Evolutionary conservation across 2,888 invertebrate species (phyloP).

Genomic region (Maniola hyperantus): DNA sequence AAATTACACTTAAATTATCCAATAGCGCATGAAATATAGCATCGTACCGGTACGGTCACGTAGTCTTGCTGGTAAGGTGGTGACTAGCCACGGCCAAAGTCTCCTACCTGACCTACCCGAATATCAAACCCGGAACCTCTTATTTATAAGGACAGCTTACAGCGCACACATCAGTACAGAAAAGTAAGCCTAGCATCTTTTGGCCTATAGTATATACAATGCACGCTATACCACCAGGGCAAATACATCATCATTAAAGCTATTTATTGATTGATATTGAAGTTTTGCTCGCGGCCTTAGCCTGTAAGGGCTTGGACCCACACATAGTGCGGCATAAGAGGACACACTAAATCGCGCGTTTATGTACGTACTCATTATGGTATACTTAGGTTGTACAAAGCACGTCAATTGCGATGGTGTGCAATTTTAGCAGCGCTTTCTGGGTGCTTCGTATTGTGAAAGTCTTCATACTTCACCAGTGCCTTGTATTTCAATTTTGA

Average conservation of each 20-base stretch:
- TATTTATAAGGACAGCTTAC: too few relatives aligned
- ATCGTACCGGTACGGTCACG: not conserved
- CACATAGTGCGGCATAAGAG: too few relatives aligned
- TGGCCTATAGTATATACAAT: not conserved
- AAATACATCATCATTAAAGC: not conserved
- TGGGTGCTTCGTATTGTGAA: too few relatives aligned
- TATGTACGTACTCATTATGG: too few relatives aligned
- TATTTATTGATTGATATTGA: slow-evolving; percentile 5
- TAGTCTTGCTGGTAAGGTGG: not conserved
- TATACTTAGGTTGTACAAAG: too few relatives aligned
- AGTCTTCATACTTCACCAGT: too few relatives aligned
- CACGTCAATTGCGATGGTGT: too few relatives aligned
- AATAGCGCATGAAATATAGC: not conserved
- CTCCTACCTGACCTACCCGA: not conserved
- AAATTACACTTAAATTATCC: too few relatives aligned
- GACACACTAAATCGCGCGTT: too few relatives aligned
- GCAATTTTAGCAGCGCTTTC: too few relatives aligned
- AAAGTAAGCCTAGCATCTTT: not conserved
- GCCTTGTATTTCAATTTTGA: too few relatives aligned
- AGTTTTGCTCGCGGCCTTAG: not conserved
- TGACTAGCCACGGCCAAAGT: not conserved
- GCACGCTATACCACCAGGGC: not conserved
- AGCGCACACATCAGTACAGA: too few relatives aligned
- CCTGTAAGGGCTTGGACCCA: not conserved
- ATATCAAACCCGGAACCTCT: not conserved